Evolutionary conservation across 2,888 invertebrate species (phyloP), one percentile per base, ranked within the genome.

Genomic region (Zaprionus lineosus): DNA sequence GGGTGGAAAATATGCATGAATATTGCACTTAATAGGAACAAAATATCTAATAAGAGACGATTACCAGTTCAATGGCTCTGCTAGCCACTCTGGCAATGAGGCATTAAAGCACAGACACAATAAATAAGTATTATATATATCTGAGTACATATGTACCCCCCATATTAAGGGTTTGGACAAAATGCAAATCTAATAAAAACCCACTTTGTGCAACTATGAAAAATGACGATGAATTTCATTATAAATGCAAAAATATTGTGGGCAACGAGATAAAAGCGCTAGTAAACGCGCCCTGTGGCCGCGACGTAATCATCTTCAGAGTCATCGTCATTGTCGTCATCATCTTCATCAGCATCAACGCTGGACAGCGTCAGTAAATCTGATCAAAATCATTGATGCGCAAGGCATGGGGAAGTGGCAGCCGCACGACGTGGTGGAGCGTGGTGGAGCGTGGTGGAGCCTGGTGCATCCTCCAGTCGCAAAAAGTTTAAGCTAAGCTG

Each of bases 151-250:
- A 24, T 19, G 46, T 7, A 16, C 28, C 39, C 12, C 12, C 36
- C 15, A 29, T 26, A 31, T 24, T 44, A 44, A 56, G 57, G 64
- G 41, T 36, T 69, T 56, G 41, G n/a, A 40, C 36, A 48, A 58
- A 62, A 71, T 60, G 63, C 51, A 83, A 84, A 79, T 79, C 83
- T 83, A 79, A 79, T 79, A 79, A 84, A 81, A 83, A 64, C 81
- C 74, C 81, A 81, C 84, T 85, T 79, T 81, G 70, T 64, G 75
- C 68, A 66, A 84, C 79, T 72, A 78, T 79, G 85, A 84, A 79
- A 79, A 82, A 82, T 84, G 62, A 74, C 78, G 69, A 84, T 82
- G 84, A 84, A 81, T 85, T 82, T 81, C 73, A 86, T 86, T 78
- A 82, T 82, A 83, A 77, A 84, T 77, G 84, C 84, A 84, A 82